Percentiles rank a stretch among this genome's conserved stretches.
Conservation (phyloP, 2,888 invertebrate genomes). For the Drosophila koepferae region DNA sequence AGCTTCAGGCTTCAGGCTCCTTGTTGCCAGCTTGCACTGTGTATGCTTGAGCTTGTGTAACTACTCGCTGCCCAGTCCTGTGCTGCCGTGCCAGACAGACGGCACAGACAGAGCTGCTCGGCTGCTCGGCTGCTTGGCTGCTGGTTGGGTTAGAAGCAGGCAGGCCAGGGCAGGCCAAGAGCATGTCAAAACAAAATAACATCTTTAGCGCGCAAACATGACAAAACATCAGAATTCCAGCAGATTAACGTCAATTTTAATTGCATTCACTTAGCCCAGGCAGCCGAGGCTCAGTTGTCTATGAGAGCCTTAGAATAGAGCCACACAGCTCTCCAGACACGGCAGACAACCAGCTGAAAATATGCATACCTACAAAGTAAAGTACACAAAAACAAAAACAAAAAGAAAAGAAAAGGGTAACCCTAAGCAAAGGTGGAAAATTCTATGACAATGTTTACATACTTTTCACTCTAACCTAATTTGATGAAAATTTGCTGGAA, state of each 20-base stretch:
- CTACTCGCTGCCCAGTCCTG: slow-evolving; percentile 36
- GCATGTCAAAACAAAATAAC: slow-evolving; percentile 81
- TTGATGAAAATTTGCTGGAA: not conserved
- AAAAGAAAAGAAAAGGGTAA: not conserved
- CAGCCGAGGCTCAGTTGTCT: slow-evolving; percentile 43
- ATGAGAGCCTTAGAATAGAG: slow-evolving; percentile 59
- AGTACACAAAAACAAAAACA: not conserved
- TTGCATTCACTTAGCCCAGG: slow-evolving; percentile 77
- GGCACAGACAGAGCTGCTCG: not conserved
- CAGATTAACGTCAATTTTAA: slow-evolving; percentile 82
- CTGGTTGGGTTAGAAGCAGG: slow-evolving; percentile 8
- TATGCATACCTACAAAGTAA: slow-evolving; percentile 63
- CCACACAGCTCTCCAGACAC: slow-evolving; percentile 43
- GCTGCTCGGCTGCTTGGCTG: slow-evolving; percentile 12
- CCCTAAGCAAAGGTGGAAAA: slow-evolving; percentile 7
- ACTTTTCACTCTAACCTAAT: slow-evolving; percentile 5
- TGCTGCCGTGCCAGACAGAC: not conserved
- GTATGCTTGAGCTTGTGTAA: slow-evolving; percentile 13
- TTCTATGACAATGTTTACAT: not conserved
- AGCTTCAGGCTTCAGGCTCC: slow-evolving; percentile 2
- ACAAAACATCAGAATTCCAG: slow-evolving; percentile 81
- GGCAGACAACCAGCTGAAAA: slow-evolving; percentile 49
- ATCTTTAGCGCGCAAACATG: slow-evolving; percentile 81
- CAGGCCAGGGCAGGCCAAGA: slow-evolving; percentile 59
- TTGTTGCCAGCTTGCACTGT: slow-evolving; percentile 10